phyloP scores from a whole-genome alignment of 2,888 invertebrate species.

The Graphium colonna region DNA sequence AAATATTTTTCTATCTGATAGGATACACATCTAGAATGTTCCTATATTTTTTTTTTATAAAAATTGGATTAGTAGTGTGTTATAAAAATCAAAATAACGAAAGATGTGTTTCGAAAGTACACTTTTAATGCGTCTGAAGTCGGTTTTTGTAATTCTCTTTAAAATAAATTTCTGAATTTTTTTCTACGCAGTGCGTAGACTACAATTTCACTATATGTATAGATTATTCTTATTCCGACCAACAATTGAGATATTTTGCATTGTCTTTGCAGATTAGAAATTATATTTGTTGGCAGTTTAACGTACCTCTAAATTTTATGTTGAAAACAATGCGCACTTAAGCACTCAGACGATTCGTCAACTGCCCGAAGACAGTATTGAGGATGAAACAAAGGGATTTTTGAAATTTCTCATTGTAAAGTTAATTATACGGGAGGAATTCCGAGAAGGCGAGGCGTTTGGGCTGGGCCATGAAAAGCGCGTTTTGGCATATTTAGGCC shows the following conservation, averaged over 20 bases:
- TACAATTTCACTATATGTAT: too few relatives aligned
- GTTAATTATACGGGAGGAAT: slow-evolving; percentile 42
- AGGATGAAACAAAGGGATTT: slow-evolving; percentile 28
- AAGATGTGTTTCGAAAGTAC: too few relatives aligned
- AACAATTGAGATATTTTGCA: background rate
- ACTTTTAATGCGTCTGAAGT: too few relatives aligned
- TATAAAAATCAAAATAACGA: too few relatives aligned
- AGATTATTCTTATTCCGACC: background rate
- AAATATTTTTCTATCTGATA: too few relatives aligned
- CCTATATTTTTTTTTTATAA: too few relatives aligned
- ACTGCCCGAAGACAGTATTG: slow-evolving; percentile 35
- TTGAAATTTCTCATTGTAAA: slow-evolving; percentile 36
- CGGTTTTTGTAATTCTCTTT: too few relatives aligned
- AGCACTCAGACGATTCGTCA: slow-evolving; percentile 42
- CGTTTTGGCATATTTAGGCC: background rate
- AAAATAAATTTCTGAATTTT: too few relatives aligned
- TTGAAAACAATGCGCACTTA: slow-evolving; percentile 36
- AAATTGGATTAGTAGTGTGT: too few relatives aligned
- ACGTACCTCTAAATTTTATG: slow-evolving; percentile 17
- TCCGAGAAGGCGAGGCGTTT: slow-evolving; percentile 35
- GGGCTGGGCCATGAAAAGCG: slow-evolving; percentile 27
- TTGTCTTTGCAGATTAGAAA: background rate
- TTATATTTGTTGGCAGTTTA: background rate
- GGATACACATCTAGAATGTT: too few relatives aligned
- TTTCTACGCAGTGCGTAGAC: too few relatives aligned